phyloP scores from a whole-genome alignment of 2,888 invertebrate species.

The Yponomeuta cagnagella region DNA sequence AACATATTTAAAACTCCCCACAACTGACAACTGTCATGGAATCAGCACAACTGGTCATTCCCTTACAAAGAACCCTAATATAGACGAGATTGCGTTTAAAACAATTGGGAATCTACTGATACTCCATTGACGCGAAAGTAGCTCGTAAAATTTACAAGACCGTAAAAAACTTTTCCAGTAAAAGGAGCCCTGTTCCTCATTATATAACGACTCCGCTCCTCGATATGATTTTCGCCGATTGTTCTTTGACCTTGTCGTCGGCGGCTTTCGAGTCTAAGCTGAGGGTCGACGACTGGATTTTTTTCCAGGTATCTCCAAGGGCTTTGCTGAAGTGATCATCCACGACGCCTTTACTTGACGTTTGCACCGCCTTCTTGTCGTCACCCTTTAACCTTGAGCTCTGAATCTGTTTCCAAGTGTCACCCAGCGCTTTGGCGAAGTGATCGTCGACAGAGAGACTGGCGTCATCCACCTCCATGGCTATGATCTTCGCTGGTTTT shows the following conservation, averaged over 20 bases:
- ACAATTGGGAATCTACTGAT: slow-evolving; percentile 64
- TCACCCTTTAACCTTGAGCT: slow-evolving; percentile 74
- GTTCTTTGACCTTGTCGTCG: slow-evolving; percentile 51
- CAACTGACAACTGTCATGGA: slow-evolving; percentile 63
- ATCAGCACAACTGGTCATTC: slow-evolving; percentile 24
- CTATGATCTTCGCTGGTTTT: slow-evolving; percentile 61
- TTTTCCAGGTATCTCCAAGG: slow-evolving; percentile 88
- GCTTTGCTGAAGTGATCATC: slow-evolving; percentile 97
- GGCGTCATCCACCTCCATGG: slow-evolving; percentile 76
- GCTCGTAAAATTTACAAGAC: slow-evolving; percentile 58
- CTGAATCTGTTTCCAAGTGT: slow-evolving; percentile 87
- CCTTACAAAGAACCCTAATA: background rate
- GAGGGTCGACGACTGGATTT: slow-evolving; percentile 78
- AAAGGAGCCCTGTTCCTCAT: slow-evolving; percentile 28
- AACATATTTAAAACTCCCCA: slow-evolving; percentile 29
- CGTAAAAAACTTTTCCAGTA: slow-evolving; percentile 49
- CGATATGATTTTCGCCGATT: slow-evolving; percentile 62
- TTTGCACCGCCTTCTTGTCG: slow-evolving; percentile 40
- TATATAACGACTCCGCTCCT: slow-evolving; percentile 72
- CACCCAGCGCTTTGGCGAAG: slow-evolving; percentile 91
- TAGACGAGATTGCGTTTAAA: slow-evolving; percentile 23
- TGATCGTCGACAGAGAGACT: slow-evolving; percentile 89
- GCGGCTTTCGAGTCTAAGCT: slow-evolving; percentile 35
- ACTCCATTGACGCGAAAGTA: slow-evolving; percentile 53
- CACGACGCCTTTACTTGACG: slow-evolving; percentile 65